Conservation (phyloP, 2,797 vertebrate species). For the Pseudomugil tenellus region DNA sequence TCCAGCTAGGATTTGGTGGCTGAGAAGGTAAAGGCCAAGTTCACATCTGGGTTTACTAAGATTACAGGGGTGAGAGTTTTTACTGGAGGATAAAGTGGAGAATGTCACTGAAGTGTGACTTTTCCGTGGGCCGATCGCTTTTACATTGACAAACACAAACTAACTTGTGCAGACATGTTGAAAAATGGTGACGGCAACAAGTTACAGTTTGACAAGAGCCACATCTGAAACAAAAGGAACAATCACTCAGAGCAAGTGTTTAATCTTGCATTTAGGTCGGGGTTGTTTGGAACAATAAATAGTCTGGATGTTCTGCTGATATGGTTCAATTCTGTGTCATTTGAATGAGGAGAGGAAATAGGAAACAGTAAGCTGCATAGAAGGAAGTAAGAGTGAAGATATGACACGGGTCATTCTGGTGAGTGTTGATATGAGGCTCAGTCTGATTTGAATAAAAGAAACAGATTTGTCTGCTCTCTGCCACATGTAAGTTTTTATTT, state of each 20-base stretch:
- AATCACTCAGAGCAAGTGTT: constrained; percentile 6
- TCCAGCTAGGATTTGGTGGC: constrained; percentile 66
- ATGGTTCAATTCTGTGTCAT: constrained; percentile 17
- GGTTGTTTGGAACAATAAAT: constrained; percentile 20
- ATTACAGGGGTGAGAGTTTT: constrained; percentile 52
- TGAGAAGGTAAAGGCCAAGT: constrained; percentile 70
- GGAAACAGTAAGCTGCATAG: constrained; percentile 58
- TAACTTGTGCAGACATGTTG: constrained; percentile 26
- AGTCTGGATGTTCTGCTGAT: constrained; percentile 10
- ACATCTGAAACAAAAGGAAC: constrained; percentile 7
- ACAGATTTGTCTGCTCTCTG: neutral
- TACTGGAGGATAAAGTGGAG: constrained; percentile 62
- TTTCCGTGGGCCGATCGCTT: constrained; percentile 38
- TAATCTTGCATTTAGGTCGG: constrained; percentile 11
- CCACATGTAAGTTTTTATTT: neutral
- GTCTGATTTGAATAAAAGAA: constrained; percentile 44
- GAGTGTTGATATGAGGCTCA: constrained; percentile 46
- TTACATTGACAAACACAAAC: constrained; percentile 17
- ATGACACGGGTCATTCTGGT: constrained; percentile 16
- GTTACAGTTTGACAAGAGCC: constrained; percentile 9
- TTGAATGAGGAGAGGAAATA: constrained; percentile 58
- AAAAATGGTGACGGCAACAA: constrained; percentile 20
- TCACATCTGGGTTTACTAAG: constrained; percentile 72
- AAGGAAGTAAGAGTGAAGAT: constrained; percentile 53
- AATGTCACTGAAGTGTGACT: constrained; percentile 62